phyloP scores from a whole-genome alignment of 1,140 invertebrate species.

The Sycobia sp. region DNA sequence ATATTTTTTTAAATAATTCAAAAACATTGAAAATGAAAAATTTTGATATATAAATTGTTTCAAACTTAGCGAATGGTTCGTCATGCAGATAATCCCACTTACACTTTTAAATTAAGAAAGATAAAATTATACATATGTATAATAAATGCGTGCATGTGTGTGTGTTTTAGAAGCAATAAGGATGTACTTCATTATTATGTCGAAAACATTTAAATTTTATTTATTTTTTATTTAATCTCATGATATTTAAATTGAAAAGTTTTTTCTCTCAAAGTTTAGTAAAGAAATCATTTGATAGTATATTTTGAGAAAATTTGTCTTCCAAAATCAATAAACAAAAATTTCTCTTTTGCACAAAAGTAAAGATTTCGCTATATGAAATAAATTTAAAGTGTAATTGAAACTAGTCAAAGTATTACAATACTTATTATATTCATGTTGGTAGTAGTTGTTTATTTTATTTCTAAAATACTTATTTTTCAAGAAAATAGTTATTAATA shows the following conservation, averaged over 20 bases:
- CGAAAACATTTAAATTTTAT: not conserved
- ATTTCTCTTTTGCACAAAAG: not conserved
- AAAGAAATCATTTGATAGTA: not conserved
- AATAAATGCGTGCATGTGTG: not conserved
- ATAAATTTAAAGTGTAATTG: not conserved
- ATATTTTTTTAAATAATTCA: too few species aligned
- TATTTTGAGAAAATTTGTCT: conserved; percentile 8
- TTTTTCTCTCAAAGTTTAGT: not conserved
- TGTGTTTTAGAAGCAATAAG: conserved; percentile 15
- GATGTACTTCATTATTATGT: conserved; percentile 17
- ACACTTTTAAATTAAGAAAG: not conserved
- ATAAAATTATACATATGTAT: not conserved
- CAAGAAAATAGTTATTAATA: too few species aligned
- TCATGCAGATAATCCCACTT: not conserved
- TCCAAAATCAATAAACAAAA: conserved; percentile 3
- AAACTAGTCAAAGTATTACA: not conserved
- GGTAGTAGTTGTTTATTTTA: too few species aligned
- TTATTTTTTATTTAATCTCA: conserved; percentile 5
- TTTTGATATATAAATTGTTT: too few species aligned
- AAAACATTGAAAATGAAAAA: too few species aligned
- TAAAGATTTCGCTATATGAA: not conserved
- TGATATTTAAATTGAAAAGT: not conserved
- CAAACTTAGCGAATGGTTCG: conserved; percentile 24
- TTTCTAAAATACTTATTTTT: too few species aligned
- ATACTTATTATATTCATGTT: not conserved